These are phyloP conservation scores for Stegophylla sp. DNA, from an alignment of 2,888 invertebrate genomes.

Conservation along the genomic window DNA sequence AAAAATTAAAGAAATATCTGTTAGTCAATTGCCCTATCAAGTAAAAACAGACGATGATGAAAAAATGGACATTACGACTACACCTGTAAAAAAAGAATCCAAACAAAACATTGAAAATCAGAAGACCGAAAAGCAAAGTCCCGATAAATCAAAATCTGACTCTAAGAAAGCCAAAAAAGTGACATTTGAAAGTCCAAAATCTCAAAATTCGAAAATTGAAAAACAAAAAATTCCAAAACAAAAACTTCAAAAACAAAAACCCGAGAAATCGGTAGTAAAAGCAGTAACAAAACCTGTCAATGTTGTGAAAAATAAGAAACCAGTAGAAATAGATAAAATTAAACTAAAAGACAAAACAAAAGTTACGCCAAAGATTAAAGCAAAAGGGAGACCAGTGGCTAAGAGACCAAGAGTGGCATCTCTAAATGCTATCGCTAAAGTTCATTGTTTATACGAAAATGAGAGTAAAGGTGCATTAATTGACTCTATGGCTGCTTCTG, in stretches of 20 bases:
- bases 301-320: conserved; percentile 62
- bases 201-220: conserved; percentile 60
- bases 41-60: conserved; percentile 46
- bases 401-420: conserved; percentile 87
- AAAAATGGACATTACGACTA: neutral
- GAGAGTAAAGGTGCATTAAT: conserved; percentile 67
- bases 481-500: conserved; percentile 59
- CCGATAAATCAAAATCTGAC: conserved; percentile 36
- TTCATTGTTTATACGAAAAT: conserved; percentile 89
- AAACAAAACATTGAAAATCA: conserved; percentile 43
- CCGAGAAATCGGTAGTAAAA: conserved; percentile 61
- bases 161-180: no score
- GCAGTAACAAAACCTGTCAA: conserved; percentile 61
- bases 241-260: conserved; percentile 63
- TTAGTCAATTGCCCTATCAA: conserved; percentile 45
- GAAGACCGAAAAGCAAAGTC: conserved; percentile 53
- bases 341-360: conserved; percentile 62
- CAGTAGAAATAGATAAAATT: conserved; percentile 61
- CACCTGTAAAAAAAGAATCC: conserved; percentile 41
- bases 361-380: conserved; percentile 62
- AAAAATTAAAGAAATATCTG: conserved; percentile 56
- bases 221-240: conserved; percentile 59
- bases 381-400: conserved; percentile 68
- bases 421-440: conserved; percentile 86
- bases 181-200: conserved; percentile 58